A percentile compares a stretch with the other conserved stretches of the same genome.
Conservation (phyloP, 2,797 vertebrate genomes). For the Cryptoprocta ferox region DNA sequence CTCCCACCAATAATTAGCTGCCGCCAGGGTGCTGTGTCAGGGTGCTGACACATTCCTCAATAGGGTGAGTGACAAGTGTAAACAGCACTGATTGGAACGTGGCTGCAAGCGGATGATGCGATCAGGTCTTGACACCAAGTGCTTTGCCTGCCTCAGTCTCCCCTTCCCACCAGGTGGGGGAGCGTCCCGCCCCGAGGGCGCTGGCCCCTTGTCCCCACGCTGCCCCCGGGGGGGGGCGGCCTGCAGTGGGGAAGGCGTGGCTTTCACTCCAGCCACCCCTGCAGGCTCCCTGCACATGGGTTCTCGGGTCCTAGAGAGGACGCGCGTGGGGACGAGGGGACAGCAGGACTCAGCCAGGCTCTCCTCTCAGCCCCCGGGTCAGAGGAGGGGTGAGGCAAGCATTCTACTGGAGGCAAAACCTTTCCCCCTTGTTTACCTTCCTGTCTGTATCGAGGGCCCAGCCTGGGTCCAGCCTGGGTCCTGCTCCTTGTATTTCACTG, state of each 20-base stretch:
- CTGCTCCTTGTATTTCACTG: not conserved
- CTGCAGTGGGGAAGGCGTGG: not conserved
- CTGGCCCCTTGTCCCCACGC: not conserved
- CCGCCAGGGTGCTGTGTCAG: not conserved
- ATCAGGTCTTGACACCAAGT: constrained; percentile 68
- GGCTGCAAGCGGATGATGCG: constrained; percentile 41
- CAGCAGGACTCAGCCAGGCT: too few species aligned
- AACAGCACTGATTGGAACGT: constrained; percentile 45
- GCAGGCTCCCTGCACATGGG: not conserved
- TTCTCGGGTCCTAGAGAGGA: not conserved
- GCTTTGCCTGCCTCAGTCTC: not conserved
- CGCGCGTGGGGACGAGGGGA: not conserved
- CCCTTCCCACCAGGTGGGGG: constrained; percentile 45
- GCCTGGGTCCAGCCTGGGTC: not conserved
- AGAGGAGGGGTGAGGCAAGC: not conserved
- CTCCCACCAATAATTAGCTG: not conserved
- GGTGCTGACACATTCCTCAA: not conserved
- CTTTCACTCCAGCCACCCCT: not conserved
- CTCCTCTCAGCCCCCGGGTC: not conserved
- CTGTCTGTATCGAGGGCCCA: not conserved
- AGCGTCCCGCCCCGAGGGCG: not conserved
- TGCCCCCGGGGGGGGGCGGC: not conserved
- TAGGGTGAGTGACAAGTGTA: not conserved
- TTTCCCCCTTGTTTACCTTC: too few species aligned
- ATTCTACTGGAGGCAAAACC: not conserved